Evolutionary conservation across 1,140 invertebrate species (phyloP), one percentile per base, ranked within the genome.

Genomic region (Andrena cerasifolii): DNA sequence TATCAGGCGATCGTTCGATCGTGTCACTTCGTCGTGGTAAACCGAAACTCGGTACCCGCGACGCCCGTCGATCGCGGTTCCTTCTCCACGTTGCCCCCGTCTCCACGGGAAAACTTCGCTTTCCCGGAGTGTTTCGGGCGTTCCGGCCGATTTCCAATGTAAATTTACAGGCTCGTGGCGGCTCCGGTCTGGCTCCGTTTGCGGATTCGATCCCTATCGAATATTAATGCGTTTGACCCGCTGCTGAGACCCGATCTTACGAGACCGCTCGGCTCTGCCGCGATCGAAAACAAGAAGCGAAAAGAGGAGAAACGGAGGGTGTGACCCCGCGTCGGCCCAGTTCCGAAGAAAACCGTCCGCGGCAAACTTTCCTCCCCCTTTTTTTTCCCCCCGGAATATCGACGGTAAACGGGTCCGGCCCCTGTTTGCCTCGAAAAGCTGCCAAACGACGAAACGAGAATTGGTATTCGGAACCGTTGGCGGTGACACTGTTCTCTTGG

Each of bases 191-290:
- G 61, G 36, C 73, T 58, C 77, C 61, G 53, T 65, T 65, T 59
- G 74, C 65, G 66, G 66, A 78, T 80, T 66, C 67, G 43, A 49
- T 65, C n/a, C 33, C 66, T 51, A 67, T 67, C 65, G 65, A 72
- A 80, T 80, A 80, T 80, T 80, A 80, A 80, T 80, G 72, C 74
- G 79, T 78, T 80, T 80, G 79, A 80, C 77, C 66, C 31, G 31
- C 16, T 53, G 47, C 49, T 24, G 65, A 18, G 28, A 67, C 31
- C 31, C 65, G 65, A 53, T 67, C 53, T 67, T 53, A 47, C 49
- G 65, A 40, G 33, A 24, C 33, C n/a, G 58, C 58, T n/a, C 28
- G 53, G 26, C 24, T n/a, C 36, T 40, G 54, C 54, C 1, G 10
- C 58, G n/a, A 8, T 14, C 33, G 33, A 24, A 24, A 43, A 61